Conservation (phyloP, 1,140 invertebrate genomes). For the Drosophila ohnishii region DNA sequence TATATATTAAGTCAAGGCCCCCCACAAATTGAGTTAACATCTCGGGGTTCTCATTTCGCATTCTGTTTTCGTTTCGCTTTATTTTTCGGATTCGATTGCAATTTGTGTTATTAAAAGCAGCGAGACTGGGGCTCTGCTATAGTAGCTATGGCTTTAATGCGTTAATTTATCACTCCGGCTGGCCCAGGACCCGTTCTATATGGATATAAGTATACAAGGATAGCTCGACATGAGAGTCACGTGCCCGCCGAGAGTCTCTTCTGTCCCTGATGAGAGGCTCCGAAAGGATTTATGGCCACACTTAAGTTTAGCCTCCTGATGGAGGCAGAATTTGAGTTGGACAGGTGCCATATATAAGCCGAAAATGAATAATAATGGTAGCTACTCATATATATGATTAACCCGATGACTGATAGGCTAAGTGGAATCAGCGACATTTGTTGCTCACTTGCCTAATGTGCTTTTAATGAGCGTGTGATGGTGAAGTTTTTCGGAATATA, state of each 20-base stretch:
- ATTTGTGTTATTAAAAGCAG: constrained; percentile 77
- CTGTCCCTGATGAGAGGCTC: constrained; percentile 35
- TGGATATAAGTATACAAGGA: not conserved
- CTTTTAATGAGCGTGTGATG: constrained; percentile 36
- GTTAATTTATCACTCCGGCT: constrained; percentile 44
- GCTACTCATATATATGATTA: constrained; percentile 42
- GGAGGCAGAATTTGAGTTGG: constrained; percentile 23
- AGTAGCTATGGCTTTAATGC: constrained; percentile 33
- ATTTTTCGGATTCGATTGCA: constrained; percentile 70
- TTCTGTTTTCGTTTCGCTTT: constrained; percentile 59
- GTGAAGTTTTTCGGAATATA: constrained; percentile 17
- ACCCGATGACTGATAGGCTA: constrained; percentile 44
- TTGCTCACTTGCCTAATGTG: constrained; percentile 22
- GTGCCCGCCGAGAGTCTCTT: constrained; percentile 24
- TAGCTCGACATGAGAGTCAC: constrained; percentile 31
- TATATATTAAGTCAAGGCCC: constrained; percentile 1
- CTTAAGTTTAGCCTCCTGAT: constrained; percentile 34
- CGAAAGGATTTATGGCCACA: constrained; percentile 42
- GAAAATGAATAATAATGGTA: constrained; percentile 51
- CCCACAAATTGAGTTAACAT: constrained; percentile 62
- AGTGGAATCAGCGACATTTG: constrained; percentile 32
- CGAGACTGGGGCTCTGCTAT: constrained; percentile 32
- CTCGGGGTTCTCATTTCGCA: constrained; percentile 59
- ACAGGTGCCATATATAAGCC: constrained; percentile 42
- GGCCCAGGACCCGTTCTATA: constrained; percentile 8